Percentiles rank a stretch among this genome's conserved stretches.
Evolutionary conservation across 2,113 vertebrate genomes (phyloP).

Genomic region (Opisthocomus hoazin): DNA sequence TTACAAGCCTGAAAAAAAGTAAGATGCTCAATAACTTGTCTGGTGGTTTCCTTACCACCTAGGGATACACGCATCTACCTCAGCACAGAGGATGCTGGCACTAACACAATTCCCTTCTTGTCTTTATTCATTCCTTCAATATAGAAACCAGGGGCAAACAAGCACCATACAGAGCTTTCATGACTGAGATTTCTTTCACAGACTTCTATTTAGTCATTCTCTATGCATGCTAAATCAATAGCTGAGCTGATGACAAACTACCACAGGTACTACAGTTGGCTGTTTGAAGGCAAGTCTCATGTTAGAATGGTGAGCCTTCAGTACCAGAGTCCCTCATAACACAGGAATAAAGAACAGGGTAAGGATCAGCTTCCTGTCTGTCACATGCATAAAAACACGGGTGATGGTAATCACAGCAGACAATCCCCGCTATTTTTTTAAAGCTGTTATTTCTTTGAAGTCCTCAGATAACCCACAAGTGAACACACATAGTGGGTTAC

Average conservation of each 20-base stretch:
- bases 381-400: neutral
- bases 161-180: neutral
- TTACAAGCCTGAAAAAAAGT: neutral
- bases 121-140: neutral
- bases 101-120: neutral
- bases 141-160: accelerated
- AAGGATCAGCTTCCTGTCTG: neutral
- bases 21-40: neutral
- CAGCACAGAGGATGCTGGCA: neutral
- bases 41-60: neutral
- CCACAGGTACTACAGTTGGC: accelerated
- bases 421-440: neutral
- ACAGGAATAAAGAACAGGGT: neutral
- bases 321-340: neutral
- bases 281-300: neutral
- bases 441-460: neutral
- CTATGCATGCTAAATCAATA: neutral
- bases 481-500: accelerated
- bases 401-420: neutral
- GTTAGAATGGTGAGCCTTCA: neutral
- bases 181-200: neutral
- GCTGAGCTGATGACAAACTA: neutral
- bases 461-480: neutral
- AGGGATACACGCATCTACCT: neutral
- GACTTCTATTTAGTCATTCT: neutral